Base-by-base conservation (phyloP, 2,888 invertebrate genomes). In the Pediacus dermestoides region DNA sequence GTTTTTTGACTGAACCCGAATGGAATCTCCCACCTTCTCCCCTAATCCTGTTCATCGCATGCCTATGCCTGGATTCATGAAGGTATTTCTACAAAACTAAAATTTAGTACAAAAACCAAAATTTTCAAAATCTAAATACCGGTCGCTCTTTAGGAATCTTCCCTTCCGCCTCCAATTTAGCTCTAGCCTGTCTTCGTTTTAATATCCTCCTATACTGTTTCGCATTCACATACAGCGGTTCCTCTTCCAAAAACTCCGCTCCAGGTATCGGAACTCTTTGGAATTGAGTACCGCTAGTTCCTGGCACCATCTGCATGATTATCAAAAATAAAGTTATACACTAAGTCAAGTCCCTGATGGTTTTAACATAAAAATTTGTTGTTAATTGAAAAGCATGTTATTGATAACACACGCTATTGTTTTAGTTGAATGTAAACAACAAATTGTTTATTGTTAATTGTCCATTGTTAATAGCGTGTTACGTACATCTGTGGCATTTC, bases 11-110 rank as follows among this genome's bases (percentile, higher is more conserved):
- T 3, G 71, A 78, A 16, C 81, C 81, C 1, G 91, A 87, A 66
- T 92, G 89, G 69, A 97, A 97, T 48, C 96, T 77, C 2, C 97
- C 97, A 9, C 96, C 96, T 73, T 95, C 94, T 1, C 96, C 96
- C 36, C 97, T 80, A 61, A 92, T 87, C 60, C 97, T 78, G 67
- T 96, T 96, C 92, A 97, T 93, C 0, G 97, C 97, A 67, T 97
- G 96, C 46, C 89, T 77, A 70, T 97, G 97, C 27, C 96, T 75
- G 0, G 96, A 96, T 69, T 96, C 96, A 61, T 97, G 96, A n/a
- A 97, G 76, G 66, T 97, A 97, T 86, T 95, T 96, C 89, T 91
- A 72, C 31, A 76, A 70, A 47, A 35, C 38, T 26, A 16, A 30
- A 9, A 23, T 11, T 26, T 2, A 34, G 23, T 23, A 22, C 30